Evolutionary conservation across 2,113 vertebrate genomes (phyloP), one percentile per base, ranked within the genome.

Genomic region (Herpetotheres cachinnans): DNA sequence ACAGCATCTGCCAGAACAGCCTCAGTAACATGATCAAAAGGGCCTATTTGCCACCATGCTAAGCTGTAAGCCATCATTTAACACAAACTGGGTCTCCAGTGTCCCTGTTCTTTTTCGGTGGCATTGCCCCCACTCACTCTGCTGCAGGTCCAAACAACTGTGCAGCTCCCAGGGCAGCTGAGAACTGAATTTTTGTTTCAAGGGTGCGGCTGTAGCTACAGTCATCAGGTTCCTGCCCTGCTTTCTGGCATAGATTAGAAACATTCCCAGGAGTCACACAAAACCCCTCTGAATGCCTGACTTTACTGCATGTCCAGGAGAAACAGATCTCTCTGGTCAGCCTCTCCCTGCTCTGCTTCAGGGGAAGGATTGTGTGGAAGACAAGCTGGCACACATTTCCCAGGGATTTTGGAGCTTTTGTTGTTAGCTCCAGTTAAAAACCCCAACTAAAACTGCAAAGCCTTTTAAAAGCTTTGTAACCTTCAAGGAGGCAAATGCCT

Each of bases 81-180:
- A 30, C 19, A 30, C 1, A 2, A 34, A 21, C 32, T 22, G 24
- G 47, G 20, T 47, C 27, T 71, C 40, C 29, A 44, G 29, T 6
- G 25, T 49, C 44, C n/a, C 38, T 44, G 30, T 2, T 42, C 44
- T n/a, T 42, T 17, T 5, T 21, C 0, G 0, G 22, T 29, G 66
- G 50, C 27, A 2, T 3, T 36, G 61, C 14, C 26, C 26, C 30
- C 21, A 7, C 30, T 24, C 21, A 5, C 32, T 20, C 24, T 8
- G 46, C 44, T 76, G 73, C 58, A 73, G 82, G 8, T 46, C 11
- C 55, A 40, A 44, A 30, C 5, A 30, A 30, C 54, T 11, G 18
- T 5, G 19, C 36, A 47, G 38, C 42, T 89, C 34, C 36, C 34
- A 13, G 30, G 49, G 52, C 59, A 89, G 65, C 34, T 10, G 44